phyloP scores from a whole-genome alignment of 2,888 invertebrate species.

The Anorthoa munda region DNA sequence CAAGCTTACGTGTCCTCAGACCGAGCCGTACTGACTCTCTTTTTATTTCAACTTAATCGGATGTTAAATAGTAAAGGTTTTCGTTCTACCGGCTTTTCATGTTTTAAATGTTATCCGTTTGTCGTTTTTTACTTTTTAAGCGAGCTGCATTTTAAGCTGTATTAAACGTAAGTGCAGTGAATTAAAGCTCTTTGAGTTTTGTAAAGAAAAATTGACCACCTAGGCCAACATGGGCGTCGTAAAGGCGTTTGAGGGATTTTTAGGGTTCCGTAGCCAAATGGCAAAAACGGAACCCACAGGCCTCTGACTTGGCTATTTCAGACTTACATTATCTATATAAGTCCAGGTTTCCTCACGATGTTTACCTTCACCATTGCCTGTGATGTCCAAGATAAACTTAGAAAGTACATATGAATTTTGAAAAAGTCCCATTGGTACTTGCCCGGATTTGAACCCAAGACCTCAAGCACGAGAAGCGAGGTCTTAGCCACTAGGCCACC shows the following conservation, averaged over 20 bases:
- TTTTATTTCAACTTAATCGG: slow-evolving; percentile 68
- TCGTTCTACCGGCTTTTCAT: slow-evolving; percentile 41
- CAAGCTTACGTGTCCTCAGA: slow-evolving; percentile 42
- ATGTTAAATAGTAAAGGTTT: slow-evolving; percentile 65
- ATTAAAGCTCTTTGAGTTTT: not conserved
- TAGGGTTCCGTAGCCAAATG: too few species aligned
- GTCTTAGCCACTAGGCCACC: too few species aligned
- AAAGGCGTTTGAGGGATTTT: not conserved
- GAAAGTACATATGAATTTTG: too few species aligned
- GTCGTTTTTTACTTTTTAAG: slow-evolving; percentile 32
- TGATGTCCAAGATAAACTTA: too few species aligned
- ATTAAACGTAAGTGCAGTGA: slow-evolving; percentile 2
- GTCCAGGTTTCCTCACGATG: too few species aligned
- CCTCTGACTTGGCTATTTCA: too few species aligned
- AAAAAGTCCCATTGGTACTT: too few species aligned
- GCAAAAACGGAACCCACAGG: too few species aligned
- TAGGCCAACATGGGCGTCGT: not conserved
- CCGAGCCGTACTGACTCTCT: slow-evolving; percentile 28
- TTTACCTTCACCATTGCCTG: too few species aligned
- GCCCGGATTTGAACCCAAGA: too few species aligned
- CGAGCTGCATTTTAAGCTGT: slow-evolving; percentile 33
- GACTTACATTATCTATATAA: too few species aligned
- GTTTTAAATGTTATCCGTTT: slow-evolving; percentile 59
- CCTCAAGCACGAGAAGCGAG: too few species aligned
- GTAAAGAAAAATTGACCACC: not conserved